These are phyloP conservation scores for Chromoteleia sp. DNA, from an alignment of 2,888 invertebrate genomes.

Conservation along the genomic window DNA sequence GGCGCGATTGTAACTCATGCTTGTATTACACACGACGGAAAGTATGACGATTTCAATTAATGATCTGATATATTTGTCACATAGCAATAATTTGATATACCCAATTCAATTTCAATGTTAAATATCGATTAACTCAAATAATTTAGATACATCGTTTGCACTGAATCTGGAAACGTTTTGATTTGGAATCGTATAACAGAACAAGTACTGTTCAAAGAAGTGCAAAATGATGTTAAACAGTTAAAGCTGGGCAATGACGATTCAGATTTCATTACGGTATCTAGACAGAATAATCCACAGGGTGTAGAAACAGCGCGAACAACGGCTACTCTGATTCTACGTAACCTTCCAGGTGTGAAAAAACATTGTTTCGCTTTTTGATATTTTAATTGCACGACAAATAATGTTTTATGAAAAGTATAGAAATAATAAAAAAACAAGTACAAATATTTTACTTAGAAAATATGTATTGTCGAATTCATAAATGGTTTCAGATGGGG, in stretches of 20 bases:
- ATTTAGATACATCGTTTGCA: conserved; percentile 91
- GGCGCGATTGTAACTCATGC: conserved; percentile 98
- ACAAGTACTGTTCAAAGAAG: conserved; percentile 92
- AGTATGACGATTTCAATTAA: conserved; percentile 83
- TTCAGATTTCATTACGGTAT: conserved; percentile 90
- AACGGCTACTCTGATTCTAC: conserved; percentile 87
- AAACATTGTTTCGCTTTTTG: conserved; percentile 14
- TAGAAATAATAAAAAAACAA: too few relatives aligned
- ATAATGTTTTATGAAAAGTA: not conserved
- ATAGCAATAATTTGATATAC: conserved; percentile 15
- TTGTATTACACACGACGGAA: conserved; percentile 93
- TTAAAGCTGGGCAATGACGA: conserved; percentile 91
- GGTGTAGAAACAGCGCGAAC: conserved; percentile 88
- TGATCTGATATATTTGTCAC: conserved; percentile 3
- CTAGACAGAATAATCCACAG: conserved; percentile 88
- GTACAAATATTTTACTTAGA: not conserved
- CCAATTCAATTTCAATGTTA: conserved; percentile 7
- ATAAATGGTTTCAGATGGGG: conserved; percentile 87
- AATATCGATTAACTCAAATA: conserved; percentile 32
- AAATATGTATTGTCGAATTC: too few relatives aligned
- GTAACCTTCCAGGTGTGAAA: conserved; percentile 88
- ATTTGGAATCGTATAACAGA: conserved; percentile 93
- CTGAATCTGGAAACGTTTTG: conserved; percentile 95
- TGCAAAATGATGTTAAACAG: conserved; percentile 92
- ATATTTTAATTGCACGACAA: too few relatives aligned